Base-by-base conservation (phyloP, 2,113 vertebrate species). In the Cyprinodon brontotheroides region DNA sequence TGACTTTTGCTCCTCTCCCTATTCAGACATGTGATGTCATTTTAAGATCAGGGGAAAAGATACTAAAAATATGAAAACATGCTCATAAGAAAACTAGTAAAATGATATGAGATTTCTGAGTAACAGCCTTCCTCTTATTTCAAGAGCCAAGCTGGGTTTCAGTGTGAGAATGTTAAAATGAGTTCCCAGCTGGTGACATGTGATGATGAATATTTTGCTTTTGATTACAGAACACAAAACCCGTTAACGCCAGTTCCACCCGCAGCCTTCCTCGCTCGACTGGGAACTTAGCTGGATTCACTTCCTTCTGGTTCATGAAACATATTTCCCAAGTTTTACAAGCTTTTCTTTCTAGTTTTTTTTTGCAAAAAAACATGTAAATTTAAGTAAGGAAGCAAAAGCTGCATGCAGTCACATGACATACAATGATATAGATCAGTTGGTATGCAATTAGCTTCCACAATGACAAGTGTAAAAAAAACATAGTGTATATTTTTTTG, bases 371-470 rank as follows among this genome's bases (percentile, higher is more conserved):
- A 14, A 0, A 17, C 38, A 36, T 45, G 20, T 48, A 0, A 67
- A 72, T 12, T 0, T 45, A n/a, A 81, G 1, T 8, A 62, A 59
- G 50, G 40, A 75, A 68, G 60, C 62, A 39, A 36, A 64, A 20
- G 14, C 2, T 43, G 29, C 53, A 66, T 75, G 12, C 2, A 39
- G 10, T 3, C 15, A 45, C 2, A 7, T 7, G 4, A 5, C 15
- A 60, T 47, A 3, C 6, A 60, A 2, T 60, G 62, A 79, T 38
- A 65, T 57, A 73, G 70, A 68, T 12, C n/a, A 62, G 41, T 40
- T 69, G 75, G 79, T 48, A 86, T 84, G 77, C 11, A 57, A 14
- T 71, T 0, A 76, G 57, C 15, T 57, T n/a, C 17, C 50, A 57
- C 50, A 57, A 57, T 3, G 50, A 14, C 20, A 13, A 36, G 17